A percentile compares a stretch with the other conserved stretches of the same genome.
Conservation (phyloP, 2,113 vertebrate species). For the Paralichthys olivaceus region DNA sequence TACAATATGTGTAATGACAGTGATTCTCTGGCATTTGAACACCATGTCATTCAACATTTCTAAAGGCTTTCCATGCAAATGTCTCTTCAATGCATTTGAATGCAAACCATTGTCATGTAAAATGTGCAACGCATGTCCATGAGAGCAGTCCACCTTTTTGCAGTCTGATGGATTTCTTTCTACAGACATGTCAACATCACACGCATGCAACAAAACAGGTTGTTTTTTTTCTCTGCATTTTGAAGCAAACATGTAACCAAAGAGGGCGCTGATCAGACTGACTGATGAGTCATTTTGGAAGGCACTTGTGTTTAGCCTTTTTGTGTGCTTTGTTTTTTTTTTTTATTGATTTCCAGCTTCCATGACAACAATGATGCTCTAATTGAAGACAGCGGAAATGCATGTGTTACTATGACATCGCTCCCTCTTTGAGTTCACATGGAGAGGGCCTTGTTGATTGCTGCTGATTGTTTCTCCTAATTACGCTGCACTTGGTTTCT, state of each 20-base stretch:
- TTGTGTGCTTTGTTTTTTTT: background rate
- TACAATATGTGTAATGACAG: conserved; percentile 1
- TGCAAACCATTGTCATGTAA: background rate
- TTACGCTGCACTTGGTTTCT: conserved; percentile 6
- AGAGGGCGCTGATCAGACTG: background rate
- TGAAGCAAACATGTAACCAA: background rate
- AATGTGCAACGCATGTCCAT: background rate
- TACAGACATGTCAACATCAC: background rate
- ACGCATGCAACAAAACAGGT: background rate
- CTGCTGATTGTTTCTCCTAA: conserved; percentile 18
- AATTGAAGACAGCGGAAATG: conserved; percentile 4
- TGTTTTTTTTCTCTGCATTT: background rate
- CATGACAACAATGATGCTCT: conserved; percentile 14
- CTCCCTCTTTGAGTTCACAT: background rate
- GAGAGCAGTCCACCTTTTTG: background rate
- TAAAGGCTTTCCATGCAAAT: background rate
- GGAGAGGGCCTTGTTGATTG: conserved; percentile 17
- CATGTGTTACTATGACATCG: background rate
- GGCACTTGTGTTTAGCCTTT: background rate
- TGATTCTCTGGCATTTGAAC: conserved; percentile 14
- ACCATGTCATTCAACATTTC: background rate
- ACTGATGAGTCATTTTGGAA: background rate
- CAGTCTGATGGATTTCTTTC: background rate
- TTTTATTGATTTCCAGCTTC: conserved; percentile 9
- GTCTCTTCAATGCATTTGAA: background rate